A percentile compares a stretch with the other conserved stretches of the same genome.
Evolutionary conservation across 2,797 vertebrate genomes (phyloP).

Genomic region (Eidolon dupreanum): DNA sequence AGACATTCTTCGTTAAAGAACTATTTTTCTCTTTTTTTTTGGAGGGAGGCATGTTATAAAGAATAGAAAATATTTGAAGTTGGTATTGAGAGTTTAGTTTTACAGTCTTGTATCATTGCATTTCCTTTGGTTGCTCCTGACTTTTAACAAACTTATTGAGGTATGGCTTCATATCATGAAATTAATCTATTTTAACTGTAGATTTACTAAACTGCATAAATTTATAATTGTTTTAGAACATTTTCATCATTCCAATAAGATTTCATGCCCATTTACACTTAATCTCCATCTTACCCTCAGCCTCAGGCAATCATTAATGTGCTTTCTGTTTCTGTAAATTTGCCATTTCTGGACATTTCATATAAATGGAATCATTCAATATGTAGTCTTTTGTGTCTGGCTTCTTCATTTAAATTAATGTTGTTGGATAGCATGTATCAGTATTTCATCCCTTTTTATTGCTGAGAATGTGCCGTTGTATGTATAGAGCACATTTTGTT

Average conservation of each 20-base stretch:
- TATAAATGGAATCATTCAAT: background rate
- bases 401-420: background rate
- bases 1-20: background rate
- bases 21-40: background rate
- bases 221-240: constrained; percentile 12
- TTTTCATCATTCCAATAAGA: constrained; percentile 4
- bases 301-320: background rate
- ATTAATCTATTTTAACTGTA: background rate
- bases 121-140: constrained; percentile 21
- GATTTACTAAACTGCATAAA: background rate
- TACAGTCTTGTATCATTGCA: background rate
- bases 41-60: background rate
- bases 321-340: background rate
- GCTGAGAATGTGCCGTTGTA: background rate
- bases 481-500: background rate
- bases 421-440: background rate
- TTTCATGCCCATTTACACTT: background rate
- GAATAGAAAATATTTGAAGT: constrained; percentile 38
- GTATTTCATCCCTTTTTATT: background rate
- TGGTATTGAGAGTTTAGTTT: background rate
- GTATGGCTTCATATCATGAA: constrained; percentile 9
- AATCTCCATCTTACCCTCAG: background rate
- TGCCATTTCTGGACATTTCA: constrained; percentile 6
- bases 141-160: constrained; percentile 30
- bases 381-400: background rate